phyloP scores from a whole-genome alignment of 2,113 vertebrate species.

The Cryptomyrus ogoouensis region DNA sequence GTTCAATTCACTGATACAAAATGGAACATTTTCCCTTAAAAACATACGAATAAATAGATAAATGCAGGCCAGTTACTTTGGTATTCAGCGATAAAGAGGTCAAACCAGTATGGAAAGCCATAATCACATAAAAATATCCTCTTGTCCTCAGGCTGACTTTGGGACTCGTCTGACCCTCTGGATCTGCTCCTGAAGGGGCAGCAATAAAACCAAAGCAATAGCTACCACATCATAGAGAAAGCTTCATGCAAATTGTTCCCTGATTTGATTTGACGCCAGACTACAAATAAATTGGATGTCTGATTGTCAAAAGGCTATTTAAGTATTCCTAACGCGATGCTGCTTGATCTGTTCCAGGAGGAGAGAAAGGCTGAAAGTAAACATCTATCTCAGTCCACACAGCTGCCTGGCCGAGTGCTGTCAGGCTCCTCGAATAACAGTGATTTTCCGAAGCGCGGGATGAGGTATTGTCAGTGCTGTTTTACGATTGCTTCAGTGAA shows the following conservation, averaged over 20 bases:
- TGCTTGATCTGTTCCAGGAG: slow-evolving; percentile 1
- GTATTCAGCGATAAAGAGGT: background rate
- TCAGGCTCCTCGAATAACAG: background rate
- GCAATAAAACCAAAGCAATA: slow-evolving; percentile 8
- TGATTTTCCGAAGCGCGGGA: background rate
- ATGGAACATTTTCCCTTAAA: background rate
- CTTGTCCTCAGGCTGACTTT: background rate
- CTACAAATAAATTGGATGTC: slow-evolving; percentile 7
- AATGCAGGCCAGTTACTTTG: background rate
- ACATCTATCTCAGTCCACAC: slow-evolving; percentile 5
- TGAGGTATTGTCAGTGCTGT: background rate
- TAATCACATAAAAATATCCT: background rate
- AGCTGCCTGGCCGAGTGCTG: background rate
- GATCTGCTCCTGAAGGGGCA: background rate
- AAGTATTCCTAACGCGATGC: background rate
- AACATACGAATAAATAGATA: background rate
- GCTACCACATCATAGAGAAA: background rate
- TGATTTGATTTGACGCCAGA: slow-evolving; percentile 1
- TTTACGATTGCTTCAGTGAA: background rate
- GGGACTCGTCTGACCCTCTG: background rate
- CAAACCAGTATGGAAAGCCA: background rate
- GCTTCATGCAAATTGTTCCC: slow-evolving; percentile 2
- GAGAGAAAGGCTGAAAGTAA: slow-evolving; percentile 4
- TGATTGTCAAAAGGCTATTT: slow-evolving; percentile 12
- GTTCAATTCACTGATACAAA: background rate